These are phyloP conservation scores for Serinus canaria DNA, from an alignment of 2,113 vertebrate species.

Conservation along the genomic window DNA sequence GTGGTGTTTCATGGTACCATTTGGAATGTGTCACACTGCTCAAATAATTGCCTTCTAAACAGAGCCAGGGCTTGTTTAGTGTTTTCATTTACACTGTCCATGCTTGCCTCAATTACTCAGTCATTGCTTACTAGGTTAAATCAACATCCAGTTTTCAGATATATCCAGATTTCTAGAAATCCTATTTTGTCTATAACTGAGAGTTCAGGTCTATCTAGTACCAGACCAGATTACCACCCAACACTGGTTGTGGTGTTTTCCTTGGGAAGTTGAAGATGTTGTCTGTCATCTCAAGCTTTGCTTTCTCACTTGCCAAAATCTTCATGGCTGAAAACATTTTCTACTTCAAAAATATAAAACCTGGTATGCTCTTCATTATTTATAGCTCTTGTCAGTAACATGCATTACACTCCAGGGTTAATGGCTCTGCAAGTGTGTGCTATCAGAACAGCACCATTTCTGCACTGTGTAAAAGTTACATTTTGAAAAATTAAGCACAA, in stretches of 20 bases:
- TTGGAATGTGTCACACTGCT: not conserved
- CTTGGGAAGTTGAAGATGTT: not conserved
- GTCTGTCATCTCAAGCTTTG: not conserved
- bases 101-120: not conserved
- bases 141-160: not conserved
- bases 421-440: not conserved
- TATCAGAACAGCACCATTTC: not conserved
- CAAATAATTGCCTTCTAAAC: not conserved
- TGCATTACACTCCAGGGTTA: not conserved
- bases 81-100: not conserved
- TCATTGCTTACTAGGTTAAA: not conserved
- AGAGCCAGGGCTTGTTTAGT: not conserved
- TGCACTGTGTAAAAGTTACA: conserved; percentile 8
- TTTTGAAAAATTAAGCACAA: not conserved
- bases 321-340: not conserved
- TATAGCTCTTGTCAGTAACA: not conserved
- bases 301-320: not conserved
- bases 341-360: not conserved
- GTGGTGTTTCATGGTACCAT: not conserved
- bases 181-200: not conserved
- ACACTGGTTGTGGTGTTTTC: not conserved
- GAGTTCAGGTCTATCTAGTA: not conserved
- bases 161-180: not conserved
- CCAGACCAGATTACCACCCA: not conserved
- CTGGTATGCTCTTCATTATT: not conserved